Conservation (phyloP, 2,888 invertebrate genomes). For the Aromia moschata region DNA sequence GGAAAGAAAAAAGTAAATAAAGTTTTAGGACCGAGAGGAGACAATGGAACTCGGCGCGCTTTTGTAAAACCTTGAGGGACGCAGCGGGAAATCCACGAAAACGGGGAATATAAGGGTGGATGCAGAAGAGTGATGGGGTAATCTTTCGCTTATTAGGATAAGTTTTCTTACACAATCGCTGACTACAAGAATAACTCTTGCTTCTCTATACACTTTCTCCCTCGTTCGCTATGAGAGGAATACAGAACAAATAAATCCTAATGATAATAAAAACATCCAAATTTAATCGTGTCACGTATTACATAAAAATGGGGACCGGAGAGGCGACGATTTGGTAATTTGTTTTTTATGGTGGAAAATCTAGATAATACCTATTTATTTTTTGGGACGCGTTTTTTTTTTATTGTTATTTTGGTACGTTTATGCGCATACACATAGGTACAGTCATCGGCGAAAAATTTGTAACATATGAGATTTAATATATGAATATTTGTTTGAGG, state of each 20-base stretch:
- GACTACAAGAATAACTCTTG: slow-evolving; percentile 14
- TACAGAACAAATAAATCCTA: background rate
- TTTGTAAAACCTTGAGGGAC: too few relatives aligned
- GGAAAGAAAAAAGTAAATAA: too few relatives aligned
- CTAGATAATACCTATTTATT: background rate
- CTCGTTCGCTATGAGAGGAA: background rate
- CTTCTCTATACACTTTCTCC: slow-evolving; percentile 3
- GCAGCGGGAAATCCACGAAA: slow-evolving; percentile 10
- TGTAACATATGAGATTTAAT: too few relatives aligned
- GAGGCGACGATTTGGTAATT: background rate
- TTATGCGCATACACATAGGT: too few relatives aligned
- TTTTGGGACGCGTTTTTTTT: too few relatives aligned
- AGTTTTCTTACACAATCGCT: slow-evolving; percentile 22
- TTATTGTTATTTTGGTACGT: too few relatives aligned
- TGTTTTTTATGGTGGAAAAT: background rate
- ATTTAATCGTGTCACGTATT: background rate
- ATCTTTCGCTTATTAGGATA: slow-evolving; percentile 22
- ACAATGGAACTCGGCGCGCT: too few relatives aligned
- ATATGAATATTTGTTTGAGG: too few relatives aligned
- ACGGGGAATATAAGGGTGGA: slow-evolving; percentile 16
- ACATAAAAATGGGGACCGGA: background rate
- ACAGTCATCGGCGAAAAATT: too few relatives aligned
- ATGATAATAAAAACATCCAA: slow-evolving; percentile 5
- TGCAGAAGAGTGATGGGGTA: slow-evolving; percentile 17
- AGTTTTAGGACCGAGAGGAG: too few relatives aligned